Base-by-base conservation (phyloP, 2,797 vertebrate species). In the Anabas testudineus region DNA sequence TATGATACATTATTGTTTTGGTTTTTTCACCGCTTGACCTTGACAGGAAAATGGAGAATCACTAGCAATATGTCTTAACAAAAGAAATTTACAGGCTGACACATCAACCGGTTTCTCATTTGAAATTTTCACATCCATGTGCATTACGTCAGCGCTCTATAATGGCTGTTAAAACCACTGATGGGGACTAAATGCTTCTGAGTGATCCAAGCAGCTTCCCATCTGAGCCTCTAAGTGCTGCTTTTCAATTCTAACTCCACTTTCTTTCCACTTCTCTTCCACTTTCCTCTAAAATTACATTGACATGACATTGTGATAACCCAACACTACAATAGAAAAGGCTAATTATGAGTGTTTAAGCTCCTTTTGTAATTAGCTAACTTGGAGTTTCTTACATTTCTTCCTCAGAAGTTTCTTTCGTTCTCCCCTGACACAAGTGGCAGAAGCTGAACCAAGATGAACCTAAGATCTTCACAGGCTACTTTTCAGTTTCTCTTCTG, bases 271-370 rank as follows among this genome's bases (percentile, higher is more conserved):
- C 61, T 71, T 81, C 71, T 74, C 41, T 69, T 47, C 78, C 60
- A 53, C 79, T 85, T 80, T 52, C 48, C 61, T 80, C 81, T 88
- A 62, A 88, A 90, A 92, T 90, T 83, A 80, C 87, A 81, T 57
- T 78, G 85, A 81, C 80, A 67, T 85, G 88, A 82, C 87, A 84
- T 76, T 81, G 87, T 70, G 90, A 93, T 92, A 91, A 90, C 87
- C 85, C 47, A 53, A 76, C 75, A 74, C 59, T 42, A 86, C 85
- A 87, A 84, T 74, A 84, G 82, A 86, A 88, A 84, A 84, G 84
- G 81, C 82, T 91, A 92, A 92, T 93, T 91, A 90, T 72, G 77
- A 80, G 72, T 79, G 75, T 88, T 92, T 91, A 91, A 93, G 91
- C 90, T 82, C 82, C 82, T 87, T 91, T 84, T 82, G 85, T 87